These are phyloP conservation scores for Scaptomyza pallida DNA, from an alignment of 1,140 invertebrate genomes.

Conservation along the genomic window DNA sequence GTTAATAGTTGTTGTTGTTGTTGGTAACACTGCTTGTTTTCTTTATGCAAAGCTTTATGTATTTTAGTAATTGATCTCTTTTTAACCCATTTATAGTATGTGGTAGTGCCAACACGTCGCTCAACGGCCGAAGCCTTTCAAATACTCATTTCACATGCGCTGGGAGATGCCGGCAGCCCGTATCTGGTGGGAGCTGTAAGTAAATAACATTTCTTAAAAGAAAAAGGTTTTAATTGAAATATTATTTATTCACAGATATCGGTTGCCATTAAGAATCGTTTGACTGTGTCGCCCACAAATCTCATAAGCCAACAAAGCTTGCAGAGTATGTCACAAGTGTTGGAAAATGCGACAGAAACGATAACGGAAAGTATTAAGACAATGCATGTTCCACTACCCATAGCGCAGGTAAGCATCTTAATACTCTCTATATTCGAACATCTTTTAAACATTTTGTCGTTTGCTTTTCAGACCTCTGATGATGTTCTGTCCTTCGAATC, in stretches of 20 bases:
- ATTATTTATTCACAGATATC: slow-evolving; percentile 86
- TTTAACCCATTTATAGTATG: slow-evolving; percentile 88
- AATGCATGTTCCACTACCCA: background rate
- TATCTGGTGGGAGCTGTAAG: slow-evolving; percentile 95
- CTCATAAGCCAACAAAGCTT: slow-evolving; percentile 12
- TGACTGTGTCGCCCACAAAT: slow-evolving; percentile 38
- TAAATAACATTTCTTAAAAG: slow-evolving; percentile 53
- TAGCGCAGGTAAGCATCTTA: slow-evolving; percentile 1
- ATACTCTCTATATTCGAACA: background rate
- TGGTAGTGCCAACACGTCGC: slow-evolving; percentile 94
- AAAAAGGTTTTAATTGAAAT: too few species aligned
- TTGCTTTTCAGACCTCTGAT: slow-evolving; percentile 42
- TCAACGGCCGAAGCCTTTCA: slow-evolving; percentile 97
- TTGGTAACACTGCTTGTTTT: slow-evolving; percentile 50
- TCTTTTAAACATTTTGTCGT: background rate
- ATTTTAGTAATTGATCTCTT: background rate
- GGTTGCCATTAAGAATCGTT: slow-evolving; percentile 86
- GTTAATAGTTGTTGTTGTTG: slow-evolving; percentile 23
- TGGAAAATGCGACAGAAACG: slow-evolving; percentile 42
- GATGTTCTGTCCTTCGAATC: slow-evolving; percentile 88
- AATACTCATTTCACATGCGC: slow-evolving; percentile 95
- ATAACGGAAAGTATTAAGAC: slow-evolving; percentile 3
- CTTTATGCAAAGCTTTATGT: background rate
- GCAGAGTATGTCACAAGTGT: slow-evolving; percentile 61
- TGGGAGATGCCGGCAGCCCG: slow-evolving; percentile 97